Conservation (phyloP, 2,888 invertebrate species). For the Hydroisotoma schaefferi region DNA sequence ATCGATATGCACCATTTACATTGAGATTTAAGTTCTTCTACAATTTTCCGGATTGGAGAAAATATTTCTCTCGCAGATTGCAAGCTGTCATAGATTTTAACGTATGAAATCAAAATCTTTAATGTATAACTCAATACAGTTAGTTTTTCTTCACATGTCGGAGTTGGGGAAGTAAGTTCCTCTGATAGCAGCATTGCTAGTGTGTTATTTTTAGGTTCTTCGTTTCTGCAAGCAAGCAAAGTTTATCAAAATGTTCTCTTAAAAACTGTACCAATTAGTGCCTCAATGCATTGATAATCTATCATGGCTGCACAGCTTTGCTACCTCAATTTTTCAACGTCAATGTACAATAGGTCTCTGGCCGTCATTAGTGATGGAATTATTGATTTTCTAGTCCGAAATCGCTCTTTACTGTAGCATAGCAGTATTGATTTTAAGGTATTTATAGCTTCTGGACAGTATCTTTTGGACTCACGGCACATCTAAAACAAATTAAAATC, state of each 20-base stretch:
- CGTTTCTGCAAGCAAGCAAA: too few relatives aligned
- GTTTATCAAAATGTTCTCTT: too few relatives aligned
- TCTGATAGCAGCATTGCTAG: too few relatives aligned
- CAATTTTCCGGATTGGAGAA: neutral
- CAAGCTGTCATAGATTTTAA: conserved; percentile 10
- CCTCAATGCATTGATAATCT: too few relatives aligned
- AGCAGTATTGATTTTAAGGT: neutral
- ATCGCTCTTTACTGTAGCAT: neutral
- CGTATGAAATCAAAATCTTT: neutral
- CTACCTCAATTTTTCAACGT: neutral
- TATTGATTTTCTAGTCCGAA: neutral
- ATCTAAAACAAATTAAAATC: conserved; percentile 57
- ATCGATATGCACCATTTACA: neutral
- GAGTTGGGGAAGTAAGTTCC: neutral
- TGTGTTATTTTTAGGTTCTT: too few relatives aligned
- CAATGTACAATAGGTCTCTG: neutral
- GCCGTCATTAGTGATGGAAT: neutral
- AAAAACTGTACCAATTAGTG: too few relatives aligned
- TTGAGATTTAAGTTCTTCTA: neutral
- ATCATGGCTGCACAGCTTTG: too few relatives aligned
- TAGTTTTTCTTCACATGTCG: neutral
- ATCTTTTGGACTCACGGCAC: conserved; percentile 71
- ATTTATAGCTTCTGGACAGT: conserved; percentile 74
- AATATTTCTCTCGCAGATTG: conserved; percentile 21
- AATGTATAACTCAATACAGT: neutral